A percentile compares a stretch with the other conserved stretches of the same genome.
Conservation (phyloP, 2,888 invertebrate genomes). For the Cataglyphis altisquamis region DNA sequence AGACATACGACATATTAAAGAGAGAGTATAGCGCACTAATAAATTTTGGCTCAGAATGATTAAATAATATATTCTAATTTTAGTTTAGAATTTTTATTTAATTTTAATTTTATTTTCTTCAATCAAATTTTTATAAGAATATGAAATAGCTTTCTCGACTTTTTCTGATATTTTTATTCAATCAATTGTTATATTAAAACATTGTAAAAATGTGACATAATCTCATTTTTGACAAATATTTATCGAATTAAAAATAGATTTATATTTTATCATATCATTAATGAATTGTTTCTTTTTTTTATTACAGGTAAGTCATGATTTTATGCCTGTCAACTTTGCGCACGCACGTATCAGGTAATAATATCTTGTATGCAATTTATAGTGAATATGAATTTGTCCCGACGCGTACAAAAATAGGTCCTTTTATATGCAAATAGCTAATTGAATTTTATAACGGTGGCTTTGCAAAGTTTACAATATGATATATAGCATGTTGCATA, state of each 20-base stretch:
- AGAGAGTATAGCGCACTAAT: not conserved
- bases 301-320: constrained; percentile 70
- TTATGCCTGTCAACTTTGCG: constrained; percentile 2
- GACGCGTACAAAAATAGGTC: constrained; percentile 10
- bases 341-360: constrained; percentile 58
- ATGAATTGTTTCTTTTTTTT: constrained; percentile 36
- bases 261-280: constrained; percentile 2
- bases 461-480: constrained; percentile 1
- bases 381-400: constrained; percentile 15
- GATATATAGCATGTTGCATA: not conserved
- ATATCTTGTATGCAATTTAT: constrained; percentile 26
- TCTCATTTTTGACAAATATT: not conserved
- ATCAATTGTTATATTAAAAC: not conserved
- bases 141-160: not conserved
- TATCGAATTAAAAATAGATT: not conserved
- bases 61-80: not conserved
- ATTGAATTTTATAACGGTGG: constrained; percentile 34
- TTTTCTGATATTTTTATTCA: not conserved
- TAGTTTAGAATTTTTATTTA: not conserved
- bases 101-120: not conserved
- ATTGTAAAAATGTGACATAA: not conserved
- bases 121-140: not conserved
- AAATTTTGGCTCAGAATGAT: not conserved
- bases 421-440: constrained; percentile 43
- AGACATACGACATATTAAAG: not conserved